A percentile compares a stretch with the other conserved stretches of the same genome.
phyloP scores from a whole-genome alignment of 2,888 invertebrate species.

The Agapostemon virescens region DNA sequence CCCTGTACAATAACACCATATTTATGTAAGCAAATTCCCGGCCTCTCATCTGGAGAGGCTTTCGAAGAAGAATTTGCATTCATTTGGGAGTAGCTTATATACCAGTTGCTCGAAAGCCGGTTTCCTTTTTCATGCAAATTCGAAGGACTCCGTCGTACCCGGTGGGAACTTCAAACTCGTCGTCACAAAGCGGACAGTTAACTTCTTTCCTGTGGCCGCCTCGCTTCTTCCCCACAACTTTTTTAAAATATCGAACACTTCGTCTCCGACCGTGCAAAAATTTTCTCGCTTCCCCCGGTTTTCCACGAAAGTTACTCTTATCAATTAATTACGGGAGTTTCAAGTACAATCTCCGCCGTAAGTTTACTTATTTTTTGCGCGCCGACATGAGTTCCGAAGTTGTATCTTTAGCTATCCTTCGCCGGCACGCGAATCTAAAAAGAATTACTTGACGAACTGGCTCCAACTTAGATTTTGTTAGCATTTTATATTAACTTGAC shows the following conservation, averaged over 20 bases:
- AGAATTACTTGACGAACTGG: not conserved
- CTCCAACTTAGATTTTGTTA: not conserved
- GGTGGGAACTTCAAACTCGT: conserved; percentile 49
- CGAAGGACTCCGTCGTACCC: conserved; percentile 59
- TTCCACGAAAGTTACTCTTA: conserved; percentile 1
- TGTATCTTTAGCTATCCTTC: not conserved
- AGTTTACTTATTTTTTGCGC: not conserved
- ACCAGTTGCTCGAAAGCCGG: conserved; percentile 68
- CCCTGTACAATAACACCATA: conserved; percentile 66
- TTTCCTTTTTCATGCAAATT: conserved; percentile 74
- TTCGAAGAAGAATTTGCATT: conserved; percentile 75
- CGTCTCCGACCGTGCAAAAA: not conserved
- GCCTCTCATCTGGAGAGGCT: conserved; percentile 65
- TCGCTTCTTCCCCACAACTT: conserved; percentile 49
- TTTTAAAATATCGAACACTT: conserved; percentile 40
- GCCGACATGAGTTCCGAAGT: not conserved
- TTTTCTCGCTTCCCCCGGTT: not conserved
- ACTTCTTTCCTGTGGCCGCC: conserved; percentile 52
- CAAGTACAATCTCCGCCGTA: not conserved
- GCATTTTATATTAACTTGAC: not conserved
- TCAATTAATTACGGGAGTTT: conserved; percentile 7
- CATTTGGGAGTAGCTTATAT: conserved; percentile 71
- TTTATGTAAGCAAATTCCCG: conserved; percentile 73
- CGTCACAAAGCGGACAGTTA: conserved; percentile 64
- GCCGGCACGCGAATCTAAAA: not conserved